Conservation (phyloP, 2,888 invertebrate species). For the Parnassius orleans region DNA sequence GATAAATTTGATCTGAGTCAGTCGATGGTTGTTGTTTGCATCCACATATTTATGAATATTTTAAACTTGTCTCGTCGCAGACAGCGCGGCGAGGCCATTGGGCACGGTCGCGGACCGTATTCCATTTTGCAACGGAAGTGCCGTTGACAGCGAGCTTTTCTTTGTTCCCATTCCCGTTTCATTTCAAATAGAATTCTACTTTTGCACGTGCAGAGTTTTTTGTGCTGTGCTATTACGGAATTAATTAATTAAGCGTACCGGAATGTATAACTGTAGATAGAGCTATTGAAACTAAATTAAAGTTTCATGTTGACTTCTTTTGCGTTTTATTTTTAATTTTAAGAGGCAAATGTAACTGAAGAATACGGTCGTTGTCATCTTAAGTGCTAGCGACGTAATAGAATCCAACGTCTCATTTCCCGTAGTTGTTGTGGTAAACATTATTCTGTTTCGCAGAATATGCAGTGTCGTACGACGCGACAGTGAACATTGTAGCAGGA, state of each 20-base stretch:
- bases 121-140: slow-evolving; percentile 69
- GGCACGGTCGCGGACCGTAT: slow-evolving; percentile 49
- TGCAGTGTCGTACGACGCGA: too few relatives aligned
- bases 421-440: too few relatives aligned
- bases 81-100: slow-evolving; percentile 41
- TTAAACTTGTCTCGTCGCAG: slow-evolving; percentile 37
- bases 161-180: slow-evolving; percentile 59
- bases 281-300: slow-evolving; percentile 5
- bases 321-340: too few relatives aligned
- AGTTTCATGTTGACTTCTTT: neutral
- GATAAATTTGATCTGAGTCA: neutral
- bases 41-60: slow-evolving; percentile 14
- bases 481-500: too few relatives aligned
- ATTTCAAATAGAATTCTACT: slow-evolving; percentile 50
- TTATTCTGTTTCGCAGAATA: too few relatives aligned
- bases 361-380: too few relatives aligned
- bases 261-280: neutral
- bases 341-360: too few relatives aligned
- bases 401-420: too few relatives aligned
- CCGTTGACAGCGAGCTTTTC: slow-evolving; percentile 69
- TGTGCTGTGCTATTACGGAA: slow-evolving; percentile 14
- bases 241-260: slow-evolving; percentile 19
- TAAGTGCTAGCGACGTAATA: too few relatives aligned
- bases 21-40: slow-evolving; percentile 6
- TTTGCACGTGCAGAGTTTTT: slow-evolving; percentile 46